Evolutionary conservation across 2,113 vertebrate species (phyloP), one percentile per base, ranked within the genome.

Genomic region (Murina feae): DNA sequence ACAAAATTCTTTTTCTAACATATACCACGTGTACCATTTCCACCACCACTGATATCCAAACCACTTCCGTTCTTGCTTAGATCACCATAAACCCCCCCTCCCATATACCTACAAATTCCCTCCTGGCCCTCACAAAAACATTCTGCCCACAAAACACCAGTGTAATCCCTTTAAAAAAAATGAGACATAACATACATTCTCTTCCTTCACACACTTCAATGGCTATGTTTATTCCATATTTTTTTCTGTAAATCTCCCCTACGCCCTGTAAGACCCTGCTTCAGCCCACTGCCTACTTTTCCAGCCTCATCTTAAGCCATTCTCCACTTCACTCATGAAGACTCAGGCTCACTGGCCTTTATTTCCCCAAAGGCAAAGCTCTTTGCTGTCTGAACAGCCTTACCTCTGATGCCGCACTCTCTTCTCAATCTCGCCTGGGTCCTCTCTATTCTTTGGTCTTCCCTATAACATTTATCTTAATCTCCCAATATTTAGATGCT

Each of bases 161-260:
- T 42, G 17, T 44, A 74, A 76, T 47, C 79, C 80, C 89, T 72
- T 51, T 39, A 21, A 82, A 69, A 76, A 74, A 28, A 30, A n/a
- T 83, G 75, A 83, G 14, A 82, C 68, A 47, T 8, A 21, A 82
- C 44, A 25, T 84, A 91, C 35, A 65, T 63, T 85, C 91, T 63
- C 25, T 79, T 91, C 25, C 79, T 93, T 72, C 76, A 47, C 68
- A 80, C 23, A 69, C 44, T 83, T 87, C 42, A 89, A 90, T 86
- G 53, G 37, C 51, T 79, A 51, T 28, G 32, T 85, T 95, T 81
- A 94, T 94, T 80, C 23, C 51, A 89, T 75, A 88, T 66, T 42
- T 55, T 37, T 86, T 85, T 55, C n/a, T 85, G 20, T 42, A 68
- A 92, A 86, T 66, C 81, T 63, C 47, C 32, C 23, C 58, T n/a